These are phyloP conservation scores for Alaudala cheleensis DNA, from an alignment of 2,113 vertebrate genomes.

Conservation along the genomic window DNA sequence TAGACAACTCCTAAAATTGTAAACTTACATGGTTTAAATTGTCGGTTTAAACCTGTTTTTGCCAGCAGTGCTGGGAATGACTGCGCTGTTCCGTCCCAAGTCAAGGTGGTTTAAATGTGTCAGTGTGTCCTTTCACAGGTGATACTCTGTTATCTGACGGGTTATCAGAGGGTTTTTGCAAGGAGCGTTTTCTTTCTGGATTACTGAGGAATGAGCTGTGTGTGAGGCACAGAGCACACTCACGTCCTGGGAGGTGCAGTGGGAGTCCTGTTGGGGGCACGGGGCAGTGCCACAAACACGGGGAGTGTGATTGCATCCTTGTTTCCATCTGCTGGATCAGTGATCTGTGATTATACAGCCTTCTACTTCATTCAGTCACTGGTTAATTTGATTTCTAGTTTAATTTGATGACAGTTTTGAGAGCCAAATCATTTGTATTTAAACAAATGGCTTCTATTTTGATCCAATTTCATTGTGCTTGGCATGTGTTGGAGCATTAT, in stretches of 20 bases:
- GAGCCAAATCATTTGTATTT: conserved; percentile 49
- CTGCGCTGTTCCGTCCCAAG: background rate
- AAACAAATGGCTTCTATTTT: conserved; percentile 54
- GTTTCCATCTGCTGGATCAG: background rate
- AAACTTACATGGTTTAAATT: background rate
- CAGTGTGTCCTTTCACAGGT: background rate
- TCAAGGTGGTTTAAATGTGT: background rate
- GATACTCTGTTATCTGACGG: background rate
- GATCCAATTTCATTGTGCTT: conserved; percentile 34
- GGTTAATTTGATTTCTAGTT: conserved; percentile 57
- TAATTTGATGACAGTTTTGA: conserved; percentile 46
- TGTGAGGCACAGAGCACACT: background rate
- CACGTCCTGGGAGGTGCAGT: background rate
- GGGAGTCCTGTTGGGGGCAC: background rate
- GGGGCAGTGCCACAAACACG: background rate
- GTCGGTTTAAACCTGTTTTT: background rate
- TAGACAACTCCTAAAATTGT: background rate
- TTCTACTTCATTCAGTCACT: conserved; percentile 14
- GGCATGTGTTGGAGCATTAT: background rate
- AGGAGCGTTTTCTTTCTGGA: background rate
- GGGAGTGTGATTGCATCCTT: background rate
- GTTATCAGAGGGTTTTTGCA: background rate
- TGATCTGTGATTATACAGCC: conserved; percentile 26
- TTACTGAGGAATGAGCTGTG: background rate
- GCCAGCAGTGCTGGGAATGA: background rate